Conservation (phyloP, 2,113 vertebrate species). For the Nycticebus coucang region DNA sequence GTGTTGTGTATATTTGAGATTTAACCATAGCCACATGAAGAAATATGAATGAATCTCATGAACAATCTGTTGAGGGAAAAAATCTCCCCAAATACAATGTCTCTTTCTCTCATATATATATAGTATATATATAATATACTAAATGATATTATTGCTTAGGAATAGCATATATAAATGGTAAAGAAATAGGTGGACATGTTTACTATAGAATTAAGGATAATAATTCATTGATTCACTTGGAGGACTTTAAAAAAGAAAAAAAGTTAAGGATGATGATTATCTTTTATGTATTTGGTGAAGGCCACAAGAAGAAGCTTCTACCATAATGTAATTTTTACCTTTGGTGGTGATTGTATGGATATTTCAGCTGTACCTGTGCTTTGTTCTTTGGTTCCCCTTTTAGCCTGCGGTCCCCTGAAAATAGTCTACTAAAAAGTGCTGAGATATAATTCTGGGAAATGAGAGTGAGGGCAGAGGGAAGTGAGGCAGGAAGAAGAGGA, state of each 20-base stretch:
- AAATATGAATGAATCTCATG: neutral
- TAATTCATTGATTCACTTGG: neutral
- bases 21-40: neutral
- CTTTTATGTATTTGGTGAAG: neutral
- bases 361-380: neutral
- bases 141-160: neutral
- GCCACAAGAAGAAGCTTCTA: neutral
- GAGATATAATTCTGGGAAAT: neutral
- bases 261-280: neutral
- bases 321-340: neutral
- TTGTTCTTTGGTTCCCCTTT: neutral
- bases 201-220: neutral
- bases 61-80: neutral
- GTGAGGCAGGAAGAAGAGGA: neutral
- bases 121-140: too few species aligned
- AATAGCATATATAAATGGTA: neutral
- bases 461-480: neutral
- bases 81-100: neutral
- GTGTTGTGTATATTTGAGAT: too few species aligned
- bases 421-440: neutral
- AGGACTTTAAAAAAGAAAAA: neutral
- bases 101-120: too few species aligned
- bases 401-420: neutral
- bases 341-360: neutral
- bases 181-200: neutral